These are phyloP conservation scores for Columbina picui DNA, from an alignment of 2,113 vertebrate species.

Conservation along the genomic window DNA sequence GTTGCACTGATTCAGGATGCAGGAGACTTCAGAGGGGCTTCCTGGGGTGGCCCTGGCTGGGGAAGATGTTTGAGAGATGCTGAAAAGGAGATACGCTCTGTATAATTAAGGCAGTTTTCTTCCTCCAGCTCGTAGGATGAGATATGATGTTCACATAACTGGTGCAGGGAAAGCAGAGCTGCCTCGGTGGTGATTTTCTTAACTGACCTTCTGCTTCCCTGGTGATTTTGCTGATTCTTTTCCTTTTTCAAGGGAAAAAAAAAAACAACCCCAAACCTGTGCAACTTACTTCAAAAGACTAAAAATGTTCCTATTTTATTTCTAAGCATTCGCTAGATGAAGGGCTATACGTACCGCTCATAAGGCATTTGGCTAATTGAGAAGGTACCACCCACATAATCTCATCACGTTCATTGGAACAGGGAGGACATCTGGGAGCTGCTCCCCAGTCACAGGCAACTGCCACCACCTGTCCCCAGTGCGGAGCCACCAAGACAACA, in stretches of 20 bases:
- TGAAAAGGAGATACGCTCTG: not conserved
- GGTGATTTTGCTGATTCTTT: not conserved
- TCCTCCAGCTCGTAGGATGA: not conserved
- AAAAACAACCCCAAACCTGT: not conserved
- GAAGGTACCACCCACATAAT: not conserved
- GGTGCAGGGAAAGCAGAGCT: not conserved
- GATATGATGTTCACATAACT: not conserved
- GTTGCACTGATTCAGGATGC: rapidly evolving
- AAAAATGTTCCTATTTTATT: not conserved
- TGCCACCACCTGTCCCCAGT: not conserved
- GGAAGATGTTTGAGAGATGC: rapidly evolving
- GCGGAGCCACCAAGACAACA: not conserved
- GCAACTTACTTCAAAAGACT: not conserved
- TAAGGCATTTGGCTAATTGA: not conserved
- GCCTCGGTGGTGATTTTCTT: not conserved
- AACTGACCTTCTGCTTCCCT: not conserved
- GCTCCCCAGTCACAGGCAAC: not conserved
- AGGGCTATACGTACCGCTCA: not conserved
- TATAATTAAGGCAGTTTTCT: not conserved
- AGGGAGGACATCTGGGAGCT: not conserved
- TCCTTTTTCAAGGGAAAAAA: not conserved
- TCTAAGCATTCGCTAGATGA: not conserved
- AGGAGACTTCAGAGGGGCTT: not conserved
- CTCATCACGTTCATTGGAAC: not conserved
- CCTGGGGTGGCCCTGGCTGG: not conserved